Percentiles rank a stretch among this genome's conserved stretches.
Evolutionary conservation across 2,797 vertebrate genomes (phyloP).

Genomic region (Enteromius afrohamiltoni): DNA sequence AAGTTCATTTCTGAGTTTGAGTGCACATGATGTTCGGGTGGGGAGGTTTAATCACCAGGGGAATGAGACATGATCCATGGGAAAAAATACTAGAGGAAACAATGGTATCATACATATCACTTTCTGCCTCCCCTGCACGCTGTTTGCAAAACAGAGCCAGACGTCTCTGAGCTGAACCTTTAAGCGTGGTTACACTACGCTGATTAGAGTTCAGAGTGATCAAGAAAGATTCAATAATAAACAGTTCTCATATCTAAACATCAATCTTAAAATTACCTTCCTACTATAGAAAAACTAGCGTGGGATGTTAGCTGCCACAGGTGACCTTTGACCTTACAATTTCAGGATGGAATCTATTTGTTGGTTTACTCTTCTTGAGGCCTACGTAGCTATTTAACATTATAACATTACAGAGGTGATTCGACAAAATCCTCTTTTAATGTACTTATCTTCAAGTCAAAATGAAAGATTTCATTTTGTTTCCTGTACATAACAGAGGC

Average conservation of each 20-base stretch:
- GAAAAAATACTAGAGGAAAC: background rate
- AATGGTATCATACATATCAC: background rate
- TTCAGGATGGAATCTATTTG: background rate
- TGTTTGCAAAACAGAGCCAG: constrained; percentile 24
- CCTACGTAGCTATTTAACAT: background rate
- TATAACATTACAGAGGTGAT: background rate
- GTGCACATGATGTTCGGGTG: background rate
- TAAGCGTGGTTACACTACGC: background rate
- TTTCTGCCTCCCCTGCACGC: background rate
- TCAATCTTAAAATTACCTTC: background rate
- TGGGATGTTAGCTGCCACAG: background rate
- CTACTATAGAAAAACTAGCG: background rate
- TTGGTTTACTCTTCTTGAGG: background rate
- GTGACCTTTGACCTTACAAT: background rate
- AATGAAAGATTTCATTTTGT: background rate
- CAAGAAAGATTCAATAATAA: no score
- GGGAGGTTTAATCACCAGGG: background rate
- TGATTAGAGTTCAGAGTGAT: background rate
- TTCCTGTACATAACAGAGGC: constrained; percentile 13
- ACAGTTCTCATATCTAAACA: background rate
- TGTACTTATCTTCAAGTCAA: background rate
- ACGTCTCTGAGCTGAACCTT: background rate
- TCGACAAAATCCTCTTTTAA: background rate
- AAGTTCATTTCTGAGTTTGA: background rate
- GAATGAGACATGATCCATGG: background rate